A percentile compares a stretch with the other conserved stretches of the same genome.
Evolutionary conservation across 1,140 invertebrate genomes (phyloP).

Genomic region (Pseudomyrmex gracilis): DNA sequence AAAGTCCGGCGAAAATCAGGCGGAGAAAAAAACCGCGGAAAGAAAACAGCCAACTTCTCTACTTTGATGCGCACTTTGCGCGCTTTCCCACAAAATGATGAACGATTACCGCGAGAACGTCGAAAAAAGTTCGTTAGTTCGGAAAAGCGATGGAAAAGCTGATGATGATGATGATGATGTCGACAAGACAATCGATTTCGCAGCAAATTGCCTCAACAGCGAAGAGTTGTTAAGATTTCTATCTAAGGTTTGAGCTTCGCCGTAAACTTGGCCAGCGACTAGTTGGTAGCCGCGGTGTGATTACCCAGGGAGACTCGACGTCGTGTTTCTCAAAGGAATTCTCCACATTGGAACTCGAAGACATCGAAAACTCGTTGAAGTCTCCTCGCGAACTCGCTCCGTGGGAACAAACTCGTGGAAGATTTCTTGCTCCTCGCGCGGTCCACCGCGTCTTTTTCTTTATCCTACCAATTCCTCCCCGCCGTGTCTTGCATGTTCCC

Average conservation of each 20-base stretch:
- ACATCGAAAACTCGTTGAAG: slow-evolving; percentile 42
- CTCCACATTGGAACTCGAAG: neutral
- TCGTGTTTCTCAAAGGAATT: slow-evolving; percentile 1
- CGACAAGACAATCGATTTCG: neutral
- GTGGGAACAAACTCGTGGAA: slow-evolving; percentile 35
- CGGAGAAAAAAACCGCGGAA: neutral
- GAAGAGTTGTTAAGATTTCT: slow-evolving; percentile 3
- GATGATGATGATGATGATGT: slow-evolving; percentile 10
- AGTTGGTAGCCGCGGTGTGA: slow-evolving; percentile 4
- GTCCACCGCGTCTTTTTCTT: slow-evolving; percentile 14
- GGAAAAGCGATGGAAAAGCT: neutral
- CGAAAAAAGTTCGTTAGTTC: slow-evolving; percentile 31
- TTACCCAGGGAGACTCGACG: neutral
- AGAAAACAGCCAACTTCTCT: neutral
- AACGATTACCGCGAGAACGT: slow-evolving; percentile 11
- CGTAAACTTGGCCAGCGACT: slow-evolving; percentile 2
- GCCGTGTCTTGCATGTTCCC: neutral
- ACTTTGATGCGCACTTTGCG: no score
- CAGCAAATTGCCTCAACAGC: slow-evolving; percentile 24
- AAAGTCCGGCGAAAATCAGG: neutral
- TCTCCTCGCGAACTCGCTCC: slow-evolving; percentile 17
- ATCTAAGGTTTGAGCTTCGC: neutral
- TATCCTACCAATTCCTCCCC: neutral
- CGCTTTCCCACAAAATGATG: slow-evolving; percentile 1
- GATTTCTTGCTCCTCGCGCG: slow-evolving; percentile 24